Base-by-base conservation (phyloP, 92 coral and sea anemone genomes). In the Muricea muricata region DNA sequence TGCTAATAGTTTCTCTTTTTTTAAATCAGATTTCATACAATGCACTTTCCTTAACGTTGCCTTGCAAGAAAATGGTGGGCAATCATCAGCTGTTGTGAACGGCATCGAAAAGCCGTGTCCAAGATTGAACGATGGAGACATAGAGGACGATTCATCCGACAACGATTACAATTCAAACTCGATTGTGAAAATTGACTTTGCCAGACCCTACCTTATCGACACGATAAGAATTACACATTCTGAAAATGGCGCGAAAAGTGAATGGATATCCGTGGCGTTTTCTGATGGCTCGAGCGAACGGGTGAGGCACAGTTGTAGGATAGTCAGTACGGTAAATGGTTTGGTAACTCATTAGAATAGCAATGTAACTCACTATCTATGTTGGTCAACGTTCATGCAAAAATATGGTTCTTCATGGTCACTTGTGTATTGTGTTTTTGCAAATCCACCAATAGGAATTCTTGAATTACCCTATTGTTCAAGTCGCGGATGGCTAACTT, bases 1-100 rank as follows among this genome's bases (percentile, higher is more conserved):
- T n/a, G n/a, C n/a, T 37, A 37, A 37, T 66, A 20, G 8, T 2
- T 30, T 66, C 2, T 30, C n/a, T 11, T 50, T 3, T 6, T 39
- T n/a, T n/a, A 39, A 40, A 0, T 30, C n/a, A 71, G 78, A 40
- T 39, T 46, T 20, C 54, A 30, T 71, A 2, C 56, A 37, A 30
- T 71, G 78, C 34, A 71, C 78, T 6, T 71, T 71, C 20, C 78
- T 71, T 3, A 71, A 71, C 78, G 55, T 71, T 18, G 78, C 78
- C 8, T 71, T 50, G 29, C 52, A 24, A 30, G 52, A 71, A 42
- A 71, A 40, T 30, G 78, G 78, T 37, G 78, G 55, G 6, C 7
- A 46, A 11, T 71, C 78, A 9, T 23, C 34, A 40, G 56, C 55
- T 71, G 23, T 71, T 15, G 78, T 71, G 30, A 57, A 23, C n/a